These are phyloP conservation scores for Azorinus chamasolen DNA, from an alignment of 2,888 invertebrate species.

Conservation along the genomic window DNA sequence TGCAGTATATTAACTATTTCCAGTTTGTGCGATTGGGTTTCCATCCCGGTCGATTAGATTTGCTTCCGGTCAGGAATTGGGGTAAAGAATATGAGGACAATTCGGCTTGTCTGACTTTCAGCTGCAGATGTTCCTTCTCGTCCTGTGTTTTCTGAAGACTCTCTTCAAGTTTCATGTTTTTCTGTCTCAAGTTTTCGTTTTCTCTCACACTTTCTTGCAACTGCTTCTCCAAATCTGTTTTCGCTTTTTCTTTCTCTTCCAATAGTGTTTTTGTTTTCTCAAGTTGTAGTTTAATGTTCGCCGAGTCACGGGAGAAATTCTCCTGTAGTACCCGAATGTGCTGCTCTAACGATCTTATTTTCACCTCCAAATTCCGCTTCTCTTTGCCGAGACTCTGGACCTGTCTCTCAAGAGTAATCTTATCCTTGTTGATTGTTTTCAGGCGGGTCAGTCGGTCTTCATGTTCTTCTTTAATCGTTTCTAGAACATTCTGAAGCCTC, in stretches of 20 bases:
- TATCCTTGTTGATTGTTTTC: constrained; percentile 54
- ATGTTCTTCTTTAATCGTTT: constrained; percentile 61
- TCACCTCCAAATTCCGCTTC: constrained; percentile 51
- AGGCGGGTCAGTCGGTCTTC: constrained; percentile 58
- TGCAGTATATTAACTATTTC: too few relatives aligned
- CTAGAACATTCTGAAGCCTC: constrained; percentile 52
- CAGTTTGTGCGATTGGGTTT: too few relatives aligned
- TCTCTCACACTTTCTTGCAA: constrained; percentile 50
- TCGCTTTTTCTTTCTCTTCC: constrained; percentile 51
- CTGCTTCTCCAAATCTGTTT: constrained; percentile 49
- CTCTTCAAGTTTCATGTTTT: constrained; percentile 44
- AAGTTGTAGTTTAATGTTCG: constrained; percentile 38
- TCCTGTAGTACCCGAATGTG: constrained; percentile 48
- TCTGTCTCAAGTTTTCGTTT: constrained; percentile 55
- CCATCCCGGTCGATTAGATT: too few relatives aligned
- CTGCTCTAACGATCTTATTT: constrained; percentile 53
- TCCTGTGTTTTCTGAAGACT: constrained; percentile 54
- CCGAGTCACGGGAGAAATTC: constrained; percentile 43
- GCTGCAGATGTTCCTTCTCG: constrained; percentile 52
- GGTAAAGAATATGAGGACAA: constrained; percentile 55
- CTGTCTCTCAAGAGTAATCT: constrained; percentile 53
- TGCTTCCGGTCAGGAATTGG: constrained; percentile 49
- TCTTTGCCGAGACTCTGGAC: constrained; percentile 47
- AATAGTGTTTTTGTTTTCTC: constrained; percentile 51
- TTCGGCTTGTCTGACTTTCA: constrained; percentile 50